phyloP scores from a whole-genome alignment of 2,797 vertebrate species.

The Argya squamiceps region DNA sequence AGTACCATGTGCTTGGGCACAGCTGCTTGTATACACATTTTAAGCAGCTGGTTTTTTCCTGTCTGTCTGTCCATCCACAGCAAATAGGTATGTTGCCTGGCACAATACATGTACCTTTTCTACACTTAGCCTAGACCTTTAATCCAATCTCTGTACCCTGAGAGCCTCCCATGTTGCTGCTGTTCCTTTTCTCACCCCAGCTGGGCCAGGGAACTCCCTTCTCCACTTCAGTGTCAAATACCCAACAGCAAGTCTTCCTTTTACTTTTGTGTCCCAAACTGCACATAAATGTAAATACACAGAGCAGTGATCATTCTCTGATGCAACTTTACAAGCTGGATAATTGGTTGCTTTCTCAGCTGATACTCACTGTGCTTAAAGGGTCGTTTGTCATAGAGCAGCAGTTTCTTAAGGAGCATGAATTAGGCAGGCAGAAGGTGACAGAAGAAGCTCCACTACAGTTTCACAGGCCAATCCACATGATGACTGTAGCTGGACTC shows the following conservation, averaged over 20 bases:
- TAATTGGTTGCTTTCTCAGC: background rate
- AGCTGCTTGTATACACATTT: background rate
- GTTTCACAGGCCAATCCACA: background rate
- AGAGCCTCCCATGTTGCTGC: background rate
- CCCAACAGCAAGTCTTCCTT: background rate
- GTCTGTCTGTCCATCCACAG: background rate
- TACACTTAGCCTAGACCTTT: background rate
- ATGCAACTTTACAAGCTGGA: background rate
- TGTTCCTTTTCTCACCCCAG: background rate
- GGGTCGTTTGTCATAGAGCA: background rate
- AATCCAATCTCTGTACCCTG: background rate
- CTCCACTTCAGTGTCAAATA: background rate
- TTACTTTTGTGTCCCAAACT: background rate
- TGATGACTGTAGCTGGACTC: background rate
- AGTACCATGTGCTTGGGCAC: background rate
- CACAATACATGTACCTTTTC: background rate
- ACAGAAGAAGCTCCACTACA: background rate
- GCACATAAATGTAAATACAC: background rate
- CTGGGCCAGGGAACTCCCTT: background rate
- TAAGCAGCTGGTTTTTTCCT: background rate
- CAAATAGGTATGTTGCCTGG: background rate
- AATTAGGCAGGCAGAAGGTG: background rate
- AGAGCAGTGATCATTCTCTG: background rate
- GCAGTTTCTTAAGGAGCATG: background rate
- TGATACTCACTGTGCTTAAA: conserved; percentile 50